Conservation (phyloP, 2,113 vertebrate species). For the Hippopotamus amphibius region DNA sequence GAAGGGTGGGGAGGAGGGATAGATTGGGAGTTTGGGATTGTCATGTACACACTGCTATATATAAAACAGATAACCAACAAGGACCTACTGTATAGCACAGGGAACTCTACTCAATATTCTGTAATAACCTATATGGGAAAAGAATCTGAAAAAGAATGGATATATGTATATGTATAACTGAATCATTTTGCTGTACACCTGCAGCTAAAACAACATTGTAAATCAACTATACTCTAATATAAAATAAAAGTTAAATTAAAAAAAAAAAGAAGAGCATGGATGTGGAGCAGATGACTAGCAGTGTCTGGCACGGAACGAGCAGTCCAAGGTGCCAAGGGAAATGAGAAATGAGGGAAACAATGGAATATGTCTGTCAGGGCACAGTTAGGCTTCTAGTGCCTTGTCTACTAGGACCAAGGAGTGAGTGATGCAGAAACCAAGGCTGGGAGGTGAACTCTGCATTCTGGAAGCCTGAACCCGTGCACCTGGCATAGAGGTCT, state of each 20-base stretch:
- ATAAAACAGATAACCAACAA: background rate
- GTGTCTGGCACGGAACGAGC: background rate
- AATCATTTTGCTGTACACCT: background rate
- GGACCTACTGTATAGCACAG: background rate
- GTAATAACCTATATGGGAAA: background rate
- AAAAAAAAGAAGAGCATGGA: background rate
- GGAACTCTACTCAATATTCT: background rate
- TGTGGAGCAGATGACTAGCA: background rate
- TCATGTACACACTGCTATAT: background rate
- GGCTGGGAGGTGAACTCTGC: background rate
- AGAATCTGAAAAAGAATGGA: background rate
- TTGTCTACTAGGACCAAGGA: background rate
- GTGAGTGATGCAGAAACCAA: background rate
- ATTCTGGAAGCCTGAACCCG: background rate
- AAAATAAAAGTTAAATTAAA: background rate
- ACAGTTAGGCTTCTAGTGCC: background rate
- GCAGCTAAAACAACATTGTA: background rate
- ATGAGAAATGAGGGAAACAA: background rate
- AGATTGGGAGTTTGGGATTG: background rate
- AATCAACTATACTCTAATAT: background rate
- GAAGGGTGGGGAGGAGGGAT: background rate
- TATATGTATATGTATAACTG: background rate
- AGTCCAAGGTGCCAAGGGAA: background rate
- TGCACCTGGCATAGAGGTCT: background rate
- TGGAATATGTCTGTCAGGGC: background rate